phyloP scores from a whole-genome alignment of 1,140 invertebrate species.

The Drosophila santomea region DNA sequence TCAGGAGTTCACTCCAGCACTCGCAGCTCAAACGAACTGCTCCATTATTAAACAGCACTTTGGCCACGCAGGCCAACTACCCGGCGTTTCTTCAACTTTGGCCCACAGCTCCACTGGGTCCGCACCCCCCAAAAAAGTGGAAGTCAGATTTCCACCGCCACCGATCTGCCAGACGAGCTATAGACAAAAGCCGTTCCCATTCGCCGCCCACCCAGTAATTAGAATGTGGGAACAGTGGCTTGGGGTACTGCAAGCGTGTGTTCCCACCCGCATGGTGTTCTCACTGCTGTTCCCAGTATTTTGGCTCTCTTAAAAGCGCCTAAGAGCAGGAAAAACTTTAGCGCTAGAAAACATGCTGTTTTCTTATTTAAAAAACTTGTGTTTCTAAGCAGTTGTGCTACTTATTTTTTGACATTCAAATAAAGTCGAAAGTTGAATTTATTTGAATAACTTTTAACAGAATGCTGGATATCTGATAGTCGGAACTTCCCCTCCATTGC shows the following conservation, averaged over 20 bases:
- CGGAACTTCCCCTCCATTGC: neutral
- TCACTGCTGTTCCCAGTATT: conserved; percentile 46
- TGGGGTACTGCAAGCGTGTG: conserved; percentile 1
- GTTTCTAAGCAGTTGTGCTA: too few relatives aligned
- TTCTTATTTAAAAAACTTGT: too few relatives aligned
- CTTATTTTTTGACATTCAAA: too few relatives aligned
- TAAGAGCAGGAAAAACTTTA: neutral
- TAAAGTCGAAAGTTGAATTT: too few relatives aligned
- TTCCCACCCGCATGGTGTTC: conserved; percentile 12
- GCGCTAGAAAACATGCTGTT: too few relatives aligned
- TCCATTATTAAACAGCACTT: conserved; percentile 57
- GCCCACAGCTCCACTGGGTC: conserved; percentile 6
- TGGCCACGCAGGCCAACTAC: conserved; percentile 35
- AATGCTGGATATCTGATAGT: too few relatives aligned
- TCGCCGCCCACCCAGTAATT: conserved; percentile 9
- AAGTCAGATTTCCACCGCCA: neutral
- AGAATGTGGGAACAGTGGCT: neutral
- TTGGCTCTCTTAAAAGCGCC: conserved; percentile 41
- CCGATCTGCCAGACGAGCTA: conserved; percentile 17
- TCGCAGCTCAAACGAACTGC: neutral
- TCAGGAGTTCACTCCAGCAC: conserved; percentile 2
- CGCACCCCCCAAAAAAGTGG: neutral
- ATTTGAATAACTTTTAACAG: too few relatives aligned
- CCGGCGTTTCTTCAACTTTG: conserved; percentile 19
- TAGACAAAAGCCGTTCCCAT: conserved; percentile 35